Base-by-base conservation (phyloP, 2,113 vertebrate genomes). In the Microtus oregoni region DNA sequence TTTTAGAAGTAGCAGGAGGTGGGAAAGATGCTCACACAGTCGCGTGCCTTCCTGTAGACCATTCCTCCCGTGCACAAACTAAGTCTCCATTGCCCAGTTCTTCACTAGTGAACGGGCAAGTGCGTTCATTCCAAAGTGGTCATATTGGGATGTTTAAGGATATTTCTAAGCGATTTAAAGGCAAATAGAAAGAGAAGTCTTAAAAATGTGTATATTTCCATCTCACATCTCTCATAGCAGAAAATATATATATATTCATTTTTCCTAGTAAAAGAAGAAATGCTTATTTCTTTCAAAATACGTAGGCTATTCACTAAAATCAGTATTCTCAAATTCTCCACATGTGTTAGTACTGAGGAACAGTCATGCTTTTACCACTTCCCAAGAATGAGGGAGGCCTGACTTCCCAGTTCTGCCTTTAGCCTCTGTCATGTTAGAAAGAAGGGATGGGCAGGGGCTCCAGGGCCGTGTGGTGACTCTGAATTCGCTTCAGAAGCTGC, bases 401-500 rank as follows among this genome's bases (percentile, higher is more conserved):
- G 73, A 90, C 67, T 75, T 78, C 87, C 81, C 52, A 44, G n/a
- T 47, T 77, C 81, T 87, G 67, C 14, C 81, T 2, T n/a, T 30
- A 47, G 58, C 44, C 58, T 73, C 75, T 52, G 19, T 76, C 79
- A 2, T 8, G 24, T 95, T 83, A 97, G 97, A 97, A 96, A n/a
- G 98, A 93, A 96, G 97, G 82, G 41, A 75, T 0, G 9, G 95
- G 89, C 90, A 97, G 94, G 50, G 97, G 32, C 79, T 98, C 98
- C 78, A 96, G 93, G 96, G 91, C 79, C 50, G 95, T 77, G 14
- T 55, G 94, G n/a, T 94, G 97, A 30, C 90, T 97, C 97, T 98
- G 98, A 91, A 99, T 98, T 67, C 98, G 98, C n/a, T 97, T 97
- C 50, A 98, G 98, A 93, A 99, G 99, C 78, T 99, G 99, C 96